Evolutionary conservation across 2,888 invertebrate species (phyloP), one percentile per base, ranked within the genome.

Genomic region (Cephus runcator): DNA sequence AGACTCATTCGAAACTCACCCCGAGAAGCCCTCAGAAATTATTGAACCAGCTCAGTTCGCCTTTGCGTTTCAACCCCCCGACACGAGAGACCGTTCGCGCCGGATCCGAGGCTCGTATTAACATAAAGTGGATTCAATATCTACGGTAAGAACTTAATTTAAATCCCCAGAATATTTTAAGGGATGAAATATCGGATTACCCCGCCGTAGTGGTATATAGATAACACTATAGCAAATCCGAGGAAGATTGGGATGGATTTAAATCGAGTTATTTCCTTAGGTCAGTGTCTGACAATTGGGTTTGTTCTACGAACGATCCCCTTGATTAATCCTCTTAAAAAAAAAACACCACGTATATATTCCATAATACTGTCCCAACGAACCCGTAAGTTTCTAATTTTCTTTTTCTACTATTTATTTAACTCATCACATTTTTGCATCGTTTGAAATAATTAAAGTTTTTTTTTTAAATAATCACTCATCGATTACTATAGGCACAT

Each of bases 71-170:
- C 81, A 76, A 77, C 79, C 78, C 78, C 78, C 71, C 78, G 69
- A 75, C 69, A 68, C 73, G 35, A 68, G 71, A 76, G 73, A 75
- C 76, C 79, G 76, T 36, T 79, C 68, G 36, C 34, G 11, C 56
- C 69, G 76, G 73, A 68, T 56, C 73, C 71, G 34, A 35, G 34
- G 35, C 75, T 77, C 81, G 83, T 80, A 88, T 89, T 88, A 88
- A 88, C 88, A 89, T 89, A 89, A 88, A 89, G 85, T 85, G 83
- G 87, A 88, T 87, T 87, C 87, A 87, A 88, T 88, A 89, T 88
- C 87, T 85, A 80, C 76, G 81, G 81, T 79, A 85, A 87, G 87
- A 86, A 87, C 87, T 88, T 89, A 87, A 89, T 89, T 89, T 84
- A 85, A 87, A 86, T 86, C 83, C 84, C 75, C 78, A 83, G 83